A percentile compares a stretch with the other conserved stretches of the same genome.
phyloP scores from a whole-genome alignment of 2,888 invertebrate genomes.

The Trichacis sp. region DNA sequence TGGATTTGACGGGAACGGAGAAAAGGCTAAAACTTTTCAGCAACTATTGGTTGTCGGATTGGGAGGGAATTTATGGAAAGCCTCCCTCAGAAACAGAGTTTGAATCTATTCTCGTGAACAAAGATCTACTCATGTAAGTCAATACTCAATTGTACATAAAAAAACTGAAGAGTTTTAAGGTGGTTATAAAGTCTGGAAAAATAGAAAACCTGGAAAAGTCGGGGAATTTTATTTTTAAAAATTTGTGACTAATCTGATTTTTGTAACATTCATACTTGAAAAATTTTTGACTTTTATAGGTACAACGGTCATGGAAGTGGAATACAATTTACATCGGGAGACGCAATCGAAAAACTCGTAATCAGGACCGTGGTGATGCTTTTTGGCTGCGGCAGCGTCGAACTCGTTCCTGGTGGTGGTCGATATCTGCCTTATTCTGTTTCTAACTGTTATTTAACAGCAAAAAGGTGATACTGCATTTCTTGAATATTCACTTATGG shows the following conservation, averaged over 20 bases:
- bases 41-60: slow-evolving; percentile 72
- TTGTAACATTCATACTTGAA: too few species aligned
- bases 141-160: too few species aligned
- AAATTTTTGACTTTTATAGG: slow-evolving; percentile 63
- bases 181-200: too few species aligned
- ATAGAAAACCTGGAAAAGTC: too few species aligned
- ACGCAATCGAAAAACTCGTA: slow-evolving; percentile 71
- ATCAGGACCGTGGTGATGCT: slow-evolving; percentile 74
- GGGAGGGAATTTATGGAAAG: slow-evolving; percentile 74
- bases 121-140: slow-evolving; percentile 78
- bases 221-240: too few species aligned
- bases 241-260: too few species aligned
- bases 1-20: slow-evolving; percentile 76
- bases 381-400: slow-evolving; percentile 80
- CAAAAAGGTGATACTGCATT: slow-evolving; percentile 72
- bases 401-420: slow-evolving; percentile 70
- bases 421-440: slow-evolving; percentile 74
- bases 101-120: slow-evolving; percentile 71
- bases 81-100: slow-evolving; percentile 73
- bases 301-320: slow-evolving; percentile 86
- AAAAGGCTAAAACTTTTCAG: slow-evolving; percentile 73
- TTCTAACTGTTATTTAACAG: slow-evolving; percentile 75
- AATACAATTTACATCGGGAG: slow-evolving; percentile 73
- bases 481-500: background rate
- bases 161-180: too few species aligned